Conservation (phyloP, 2,888 invertebrate species). For the Drosophila tanythrix region DNA sequence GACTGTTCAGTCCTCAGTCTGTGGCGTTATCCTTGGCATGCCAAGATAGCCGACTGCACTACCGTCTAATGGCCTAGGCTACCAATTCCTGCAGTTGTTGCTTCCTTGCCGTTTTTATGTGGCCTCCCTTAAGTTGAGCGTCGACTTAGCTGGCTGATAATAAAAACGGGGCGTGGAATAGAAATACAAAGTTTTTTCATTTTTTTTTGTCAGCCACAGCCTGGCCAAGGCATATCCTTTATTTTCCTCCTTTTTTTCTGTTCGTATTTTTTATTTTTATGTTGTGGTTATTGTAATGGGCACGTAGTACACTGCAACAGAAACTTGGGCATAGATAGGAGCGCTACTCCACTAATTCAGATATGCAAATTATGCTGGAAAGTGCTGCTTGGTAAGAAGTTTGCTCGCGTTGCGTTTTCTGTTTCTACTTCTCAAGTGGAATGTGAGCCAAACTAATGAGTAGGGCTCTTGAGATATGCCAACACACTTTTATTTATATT, state of each 20-base stretch:
- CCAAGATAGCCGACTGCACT: conserved; percentile 69
- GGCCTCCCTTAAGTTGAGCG: conserved; percentile 68
- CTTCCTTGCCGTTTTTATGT: conserved; percentile 60
- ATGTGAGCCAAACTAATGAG: conserved; percentile 41
- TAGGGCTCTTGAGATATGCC: conserved; percentile 9
- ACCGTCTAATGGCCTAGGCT: conserved; percentile 73
- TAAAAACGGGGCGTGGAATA: conserved; percentile 73
- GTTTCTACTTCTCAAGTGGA: conserved; percentile 5
- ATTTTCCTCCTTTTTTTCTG: not conserved
- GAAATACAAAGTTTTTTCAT: conserved; percentile 61
- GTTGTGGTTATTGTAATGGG: conserved; percentile 79
- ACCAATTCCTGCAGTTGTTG: conserved; percentile 51
- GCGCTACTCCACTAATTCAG: conserved; percentile 28
- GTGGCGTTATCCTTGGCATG: conserved; percentile 58
- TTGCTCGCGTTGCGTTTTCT: not conserved
- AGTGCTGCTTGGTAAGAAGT: conserved; percentile 31
- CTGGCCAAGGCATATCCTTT: conserved; percentile 65
- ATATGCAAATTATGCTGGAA: conserved; percentile 63
- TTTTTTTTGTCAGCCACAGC: conserved; percentile 34
- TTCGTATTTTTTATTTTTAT: conserved; percentile 52
- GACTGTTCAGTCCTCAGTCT: conserved; percentile 1
- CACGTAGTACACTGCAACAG: conserved; percentile 57
- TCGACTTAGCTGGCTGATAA: conserved; percentile 64
- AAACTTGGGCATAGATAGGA: conserved; percentile 34
- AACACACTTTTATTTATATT: not conserved